phyloP scores from a whole-genome alignment of 1,140 invertebrate genomes.

The Caenorhabditis inopinata region DNA sequence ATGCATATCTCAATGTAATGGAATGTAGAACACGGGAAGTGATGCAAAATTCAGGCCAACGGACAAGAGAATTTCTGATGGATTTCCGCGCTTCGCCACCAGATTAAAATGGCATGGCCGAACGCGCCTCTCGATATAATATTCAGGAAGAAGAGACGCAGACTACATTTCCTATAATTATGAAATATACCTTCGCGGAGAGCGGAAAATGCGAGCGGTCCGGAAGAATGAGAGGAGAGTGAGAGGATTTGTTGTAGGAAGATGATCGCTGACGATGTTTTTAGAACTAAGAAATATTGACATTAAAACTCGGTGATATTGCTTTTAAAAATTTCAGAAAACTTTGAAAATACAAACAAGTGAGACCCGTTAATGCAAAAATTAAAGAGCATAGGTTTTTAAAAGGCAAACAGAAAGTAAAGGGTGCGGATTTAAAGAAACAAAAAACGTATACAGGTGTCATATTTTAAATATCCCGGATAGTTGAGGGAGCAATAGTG shows the following conservation, averaged over 20 bases:
- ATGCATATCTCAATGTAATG: not conserved
- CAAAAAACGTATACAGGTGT: no score
- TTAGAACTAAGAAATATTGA: no score
- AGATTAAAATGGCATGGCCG: constrained; percentile 10
- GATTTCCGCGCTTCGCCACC: not conserved
- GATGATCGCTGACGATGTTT: no score
- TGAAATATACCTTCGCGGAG: not conserved
- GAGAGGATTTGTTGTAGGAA: not conserved
- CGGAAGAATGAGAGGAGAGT: not conserved
- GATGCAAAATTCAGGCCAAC: constrained; percentile 4
- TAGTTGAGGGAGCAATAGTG: constrained; percentile 1
- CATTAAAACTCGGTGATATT: no score
- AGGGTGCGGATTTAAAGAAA: no score
- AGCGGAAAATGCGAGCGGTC: not conserved
- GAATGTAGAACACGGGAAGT: not conserved
- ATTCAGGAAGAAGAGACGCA: not conserved
- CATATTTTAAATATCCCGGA: constrained; percentile 1
- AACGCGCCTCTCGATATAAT: not conserved
- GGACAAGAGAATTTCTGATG: not conserved
- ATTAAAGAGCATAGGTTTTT: no score
- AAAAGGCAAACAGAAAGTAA: no score
- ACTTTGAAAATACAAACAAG: no score
- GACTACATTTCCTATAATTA: constrained; percentile 10
- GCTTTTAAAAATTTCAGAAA: no score
- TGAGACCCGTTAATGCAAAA: no score